Conservation (phyloP, 30 jellyfish, hydroid and myxozoan species). For the Cassiopea andromeda region DNA sequence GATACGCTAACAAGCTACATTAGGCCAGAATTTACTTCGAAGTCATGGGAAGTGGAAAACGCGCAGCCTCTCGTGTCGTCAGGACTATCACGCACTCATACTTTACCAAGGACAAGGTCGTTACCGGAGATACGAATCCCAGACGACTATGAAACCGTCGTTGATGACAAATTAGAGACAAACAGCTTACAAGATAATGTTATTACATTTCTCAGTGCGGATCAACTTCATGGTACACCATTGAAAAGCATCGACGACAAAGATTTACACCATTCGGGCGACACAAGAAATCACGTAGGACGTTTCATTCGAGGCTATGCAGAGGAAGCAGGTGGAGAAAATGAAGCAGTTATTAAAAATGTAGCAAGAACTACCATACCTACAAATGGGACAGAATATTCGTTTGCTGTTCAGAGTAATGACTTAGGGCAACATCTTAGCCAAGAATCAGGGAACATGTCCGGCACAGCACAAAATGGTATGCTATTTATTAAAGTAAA, state of each 20-base stretch:
- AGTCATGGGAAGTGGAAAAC: conserved; percentile 60
- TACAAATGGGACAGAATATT: conserved; percentile 6
- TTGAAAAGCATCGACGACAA: conserved; percentile 30
- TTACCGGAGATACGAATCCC: conserved; percentile 55
- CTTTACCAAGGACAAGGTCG: conserved; percentile 54
- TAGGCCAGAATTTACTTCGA: conserved; percentile 43
- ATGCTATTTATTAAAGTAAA: not conserved
- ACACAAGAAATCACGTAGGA: not conserved
- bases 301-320: not conserved
- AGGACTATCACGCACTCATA: conserved; percentile 58
- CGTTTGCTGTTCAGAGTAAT: conserved; percentile 2
- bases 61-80: conserved; percentile 64
- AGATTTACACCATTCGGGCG: not conserved
- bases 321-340: conserved; percentile 3
- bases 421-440: not conserved
- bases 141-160: conserved; percentile 43
- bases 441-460: not conserved
- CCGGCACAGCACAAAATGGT: not conserved
- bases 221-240: conserved; percentile 16
- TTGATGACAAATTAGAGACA: conserved; percentile 49
- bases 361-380: not conserved
- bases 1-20: conserved; percentile 35
- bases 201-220: conserved; percentile 55
- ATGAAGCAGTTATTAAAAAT: not conserved
- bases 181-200: conserved; percentile 53